These are phyloP conservation scores for Leucopternis melanops DNA, from an alignment of 2,113 vertebrate species.

Conservation along the genomic window DNA sequence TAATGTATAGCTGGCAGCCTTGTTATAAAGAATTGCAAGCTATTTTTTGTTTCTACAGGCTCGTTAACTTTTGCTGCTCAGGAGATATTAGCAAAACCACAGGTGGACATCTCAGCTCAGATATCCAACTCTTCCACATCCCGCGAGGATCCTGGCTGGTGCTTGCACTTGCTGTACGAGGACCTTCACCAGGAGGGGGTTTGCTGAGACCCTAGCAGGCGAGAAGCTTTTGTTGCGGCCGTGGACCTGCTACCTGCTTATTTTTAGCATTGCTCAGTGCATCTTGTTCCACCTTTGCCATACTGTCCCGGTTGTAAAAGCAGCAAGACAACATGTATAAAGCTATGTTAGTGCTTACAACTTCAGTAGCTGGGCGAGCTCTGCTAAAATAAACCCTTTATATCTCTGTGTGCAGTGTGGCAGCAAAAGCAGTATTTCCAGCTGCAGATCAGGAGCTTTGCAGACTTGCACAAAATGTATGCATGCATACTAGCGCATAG, in stretches of 20 bases:
- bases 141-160: neutral
- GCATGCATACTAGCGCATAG: accelerated
- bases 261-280: neutral
- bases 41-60: neutral
- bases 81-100: neutral
- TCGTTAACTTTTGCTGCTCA: conserved; percentile 29
- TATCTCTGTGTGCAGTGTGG: accelerated
- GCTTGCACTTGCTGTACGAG: neutral
- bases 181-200: neutral
- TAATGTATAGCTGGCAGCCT: conserved; percentile 14
- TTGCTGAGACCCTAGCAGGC: neutral
- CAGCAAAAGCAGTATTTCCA: neutral
- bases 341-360: neutral
- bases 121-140: neutral
- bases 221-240: neutral
- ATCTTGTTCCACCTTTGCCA: neutral
- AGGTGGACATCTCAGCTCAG: neutral
- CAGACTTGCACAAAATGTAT: accelerated
- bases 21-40: neutral
- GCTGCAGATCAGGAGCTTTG: neutral
- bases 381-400: neutral
- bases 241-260: accelerated
- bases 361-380: neutral
- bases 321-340: accelerated
- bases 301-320: neutral